These are phyloP conservation scores for Agrochola macilenta DNA, from an alignment of 2,888 invertebrate genomes.

Conservation along the genomic window DNA sequence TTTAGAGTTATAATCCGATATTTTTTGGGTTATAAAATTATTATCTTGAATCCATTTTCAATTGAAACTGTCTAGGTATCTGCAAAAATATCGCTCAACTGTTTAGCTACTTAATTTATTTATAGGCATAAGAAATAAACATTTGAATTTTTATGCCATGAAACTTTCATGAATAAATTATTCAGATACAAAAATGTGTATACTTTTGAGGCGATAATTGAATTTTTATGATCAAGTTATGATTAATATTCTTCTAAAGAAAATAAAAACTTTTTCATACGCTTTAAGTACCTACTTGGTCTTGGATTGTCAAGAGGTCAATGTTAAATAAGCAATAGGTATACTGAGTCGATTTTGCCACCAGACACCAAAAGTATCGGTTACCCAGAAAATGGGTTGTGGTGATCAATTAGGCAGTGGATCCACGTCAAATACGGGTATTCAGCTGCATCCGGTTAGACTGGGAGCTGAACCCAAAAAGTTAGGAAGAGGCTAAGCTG, in stretches of 20 bases:
- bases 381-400: not conserved
- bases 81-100: not conserved
- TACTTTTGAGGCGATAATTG: not conserved
- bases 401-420: no score
- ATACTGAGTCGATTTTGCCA: no score
- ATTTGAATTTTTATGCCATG: not conserved
- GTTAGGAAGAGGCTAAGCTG: no score
- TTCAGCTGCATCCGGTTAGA: not conserved
- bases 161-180: constrained; percentile 17
- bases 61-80: not conserved
- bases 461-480: not conserved
- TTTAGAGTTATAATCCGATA: not conserved
- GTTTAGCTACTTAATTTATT: not conserved
- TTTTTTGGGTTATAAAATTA: not conserved
- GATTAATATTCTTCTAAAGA: not conserved
- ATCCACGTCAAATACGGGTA: not conserved
- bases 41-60: not conserved
- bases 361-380: not conserved
- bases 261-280: not conserved
- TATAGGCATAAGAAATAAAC: not conserved
- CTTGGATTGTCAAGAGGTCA: not conserved
- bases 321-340: not conserved
- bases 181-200: not conserved
- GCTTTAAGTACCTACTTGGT: not conserved
- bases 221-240: constrained; percentile 5